Conservation (phyloP, 2,113 vertebrate species). For the Zosterops borbonicus region DNA sequence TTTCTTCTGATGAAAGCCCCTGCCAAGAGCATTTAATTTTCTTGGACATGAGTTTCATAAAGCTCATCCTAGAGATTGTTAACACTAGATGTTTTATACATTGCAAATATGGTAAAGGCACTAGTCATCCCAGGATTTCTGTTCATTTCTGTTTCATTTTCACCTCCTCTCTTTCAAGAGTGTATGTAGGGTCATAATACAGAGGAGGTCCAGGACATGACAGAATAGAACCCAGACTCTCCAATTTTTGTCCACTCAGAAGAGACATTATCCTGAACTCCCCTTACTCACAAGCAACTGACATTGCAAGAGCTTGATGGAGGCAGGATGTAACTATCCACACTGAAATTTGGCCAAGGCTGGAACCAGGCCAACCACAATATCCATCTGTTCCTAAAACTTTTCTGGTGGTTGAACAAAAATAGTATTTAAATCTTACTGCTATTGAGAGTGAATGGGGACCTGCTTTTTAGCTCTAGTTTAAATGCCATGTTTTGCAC, state of each 20-base stretch:
- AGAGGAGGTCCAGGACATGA: not conserved
- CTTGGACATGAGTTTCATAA: not conserved
- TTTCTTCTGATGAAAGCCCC: not conserved
- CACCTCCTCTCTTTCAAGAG: not conserved
- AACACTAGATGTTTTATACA: not conserved
- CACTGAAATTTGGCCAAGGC: not conserved
- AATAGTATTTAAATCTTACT: not conserved
- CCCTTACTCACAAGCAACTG: not conserved
- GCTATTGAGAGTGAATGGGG: not conserved
- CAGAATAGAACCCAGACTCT: not conserved
- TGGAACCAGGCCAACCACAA: not conserved
- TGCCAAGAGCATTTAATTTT: not conserved
- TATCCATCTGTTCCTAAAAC: not conserved
- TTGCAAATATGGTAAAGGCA: not conserved
- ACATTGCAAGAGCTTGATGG: not conserved
- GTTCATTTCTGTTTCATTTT: not conserved
- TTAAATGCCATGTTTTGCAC: not conserved
- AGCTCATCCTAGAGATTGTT: not conserved
- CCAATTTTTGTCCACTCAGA: not conserved
- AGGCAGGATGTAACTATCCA: not conserved
- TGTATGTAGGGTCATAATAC: rapidly evolving
- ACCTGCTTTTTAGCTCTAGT: not conserved
- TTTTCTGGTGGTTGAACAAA: not conserved
- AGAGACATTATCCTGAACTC: not conserved
- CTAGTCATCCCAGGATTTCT: not conserved